Conservation (phyloP, 2,888 invertebrate species). For the Cryptocephalus primarius region DNA sequence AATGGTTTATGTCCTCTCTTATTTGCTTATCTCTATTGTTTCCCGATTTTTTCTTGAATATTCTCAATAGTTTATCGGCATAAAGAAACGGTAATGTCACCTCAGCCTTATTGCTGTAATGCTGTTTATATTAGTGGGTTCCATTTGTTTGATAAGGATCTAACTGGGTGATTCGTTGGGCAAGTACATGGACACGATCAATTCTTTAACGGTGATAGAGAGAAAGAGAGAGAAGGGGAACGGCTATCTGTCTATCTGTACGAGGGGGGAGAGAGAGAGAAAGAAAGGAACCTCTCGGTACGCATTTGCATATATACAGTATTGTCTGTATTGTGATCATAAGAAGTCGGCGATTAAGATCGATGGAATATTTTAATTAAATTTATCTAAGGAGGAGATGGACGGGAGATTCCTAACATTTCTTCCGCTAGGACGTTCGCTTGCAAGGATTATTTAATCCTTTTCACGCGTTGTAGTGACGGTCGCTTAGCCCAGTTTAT, state of each 20-base stretch:
- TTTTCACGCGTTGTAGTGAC: too few relatives aligned
- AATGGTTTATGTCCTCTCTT: neutral
- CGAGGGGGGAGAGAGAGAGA: neutral
- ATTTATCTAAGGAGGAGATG: too few relatives aligned
- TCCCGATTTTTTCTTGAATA: neutral
- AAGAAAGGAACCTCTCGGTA: too few relatives aligned
- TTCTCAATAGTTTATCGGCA: neutral
- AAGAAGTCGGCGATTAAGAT: neutral
- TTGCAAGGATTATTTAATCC: too few relatives aligned
- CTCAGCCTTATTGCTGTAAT: neutral
- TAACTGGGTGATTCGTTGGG: neutral
- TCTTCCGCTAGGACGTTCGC: too few relatives aligned
- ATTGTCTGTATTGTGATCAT: too few relatives aligned
- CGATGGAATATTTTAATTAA: too few relatives aligned
- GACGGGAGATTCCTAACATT: too few relatives aligned
- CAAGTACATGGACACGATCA: neutral
- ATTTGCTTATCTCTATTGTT: neutral
- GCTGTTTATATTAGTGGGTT: neutral
- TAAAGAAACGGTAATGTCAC: neutral
- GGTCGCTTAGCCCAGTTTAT: too few relatives aligned
- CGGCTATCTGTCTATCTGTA: neutral
- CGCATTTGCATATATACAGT: neutral
- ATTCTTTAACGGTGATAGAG: neutral
- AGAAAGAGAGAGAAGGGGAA: too few relatives aligned
- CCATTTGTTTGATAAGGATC: neutral